Conservation (phyloP, 2,797 vertebrate species). For the Microchirus variegatus region DNA sequence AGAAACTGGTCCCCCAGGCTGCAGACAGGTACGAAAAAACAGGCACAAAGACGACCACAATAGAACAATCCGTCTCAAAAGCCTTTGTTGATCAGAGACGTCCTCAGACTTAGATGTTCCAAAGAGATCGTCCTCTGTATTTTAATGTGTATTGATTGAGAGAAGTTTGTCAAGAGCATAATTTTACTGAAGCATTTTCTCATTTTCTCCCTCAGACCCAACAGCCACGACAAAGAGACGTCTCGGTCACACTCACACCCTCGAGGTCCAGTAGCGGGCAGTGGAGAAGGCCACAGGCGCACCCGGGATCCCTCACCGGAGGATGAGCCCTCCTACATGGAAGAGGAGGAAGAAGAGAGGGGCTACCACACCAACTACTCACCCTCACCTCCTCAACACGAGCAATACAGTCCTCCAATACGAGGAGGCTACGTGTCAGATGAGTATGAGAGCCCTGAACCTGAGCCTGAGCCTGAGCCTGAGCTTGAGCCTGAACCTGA, state of each 20-base stretch:
- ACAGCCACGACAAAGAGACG: constrained; percentile 70
- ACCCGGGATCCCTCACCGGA: constrained; percentile 80
- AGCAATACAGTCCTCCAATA: constrained; percentile 71
- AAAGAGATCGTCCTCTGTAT: too few species aligned
- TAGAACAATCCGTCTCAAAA: too few species aligned
- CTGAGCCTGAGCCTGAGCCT: constrained; percentile 44
- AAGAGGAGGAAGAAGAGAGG: constrained; percentile 75
- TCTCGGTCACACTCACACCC: constrained; percentile 59
- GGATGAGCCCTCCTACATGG: constrained; percentile 69
- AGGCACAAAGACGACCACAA: too few species aligned
- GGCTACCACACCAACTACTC: constrained; percentile 77
- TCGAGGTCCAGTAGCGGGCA: constrained; percentile 37
- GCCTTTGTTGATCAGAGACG: too few species aligned
- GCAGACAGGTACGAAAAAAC: constrained; percentile 81
- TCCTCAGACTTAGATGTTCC: too few species aligned
- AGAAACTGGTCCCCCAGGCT: constrained; percentile 94
- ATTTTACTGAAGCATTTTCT: not conserved
- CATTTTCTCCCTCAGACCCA: constrained; percentile 58
- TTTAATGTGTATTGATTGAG: too few species aligned
- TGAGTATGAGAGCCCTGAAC: constrained; percentile 80
- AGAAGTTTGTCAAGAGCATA: too few species aligned
- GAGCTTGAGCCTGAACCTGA: constrained; percentile 18
- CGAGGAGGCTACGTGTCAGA: constrained; percentile 76
- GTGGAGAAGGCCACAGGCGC: constrained; percentile 66
- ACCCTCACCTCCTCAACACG: constrained; percentile 72